Evolutionary conservation across 92 coral and sea anemone genomes (phyloP).

Genomic region (Pocillopora meandrina): DNA sequence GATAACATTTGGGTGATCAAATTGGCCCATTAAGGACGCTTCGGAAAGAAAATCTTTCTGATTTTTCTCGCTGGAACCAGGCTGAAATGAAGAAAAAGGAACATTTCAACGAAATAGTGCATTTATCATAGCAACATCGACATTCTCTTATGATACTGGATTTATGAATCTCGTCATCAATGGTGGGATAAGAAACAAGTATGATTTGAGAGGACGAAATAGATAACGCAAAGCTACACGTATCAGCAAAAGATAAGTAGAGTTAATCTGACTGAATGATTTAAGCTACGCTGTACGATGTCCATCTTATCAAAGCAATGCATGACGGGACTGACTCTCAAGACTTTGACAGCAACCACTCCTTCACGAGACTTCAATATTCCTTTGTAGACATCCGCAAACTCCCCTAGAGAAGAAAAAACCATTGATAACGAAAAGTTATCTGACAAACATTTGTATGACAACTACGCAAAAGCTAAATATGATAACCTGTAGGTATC

Average conservation of each 20-base stretch:
- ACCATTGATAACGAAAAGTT: background rate
- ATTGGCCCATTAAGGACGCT: slow-evolving; percentile 78
- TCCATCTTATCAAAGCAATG: background rate
- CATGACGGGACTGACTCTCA: slow-evolving; percentile 65
- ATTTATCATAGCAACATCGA: no score
- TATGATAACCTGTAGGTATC: no score
- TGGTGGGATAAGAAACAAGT: no score
- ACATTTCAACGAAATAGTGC: background rate
- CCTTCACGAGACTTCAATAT: slow-evolving; percentile 52
- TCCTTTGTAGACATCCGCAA: slow-evolving; percentile 93
- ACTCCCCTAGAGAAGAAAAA: slow-evolving; percentile 63
- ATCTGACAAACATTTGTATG: background rate
- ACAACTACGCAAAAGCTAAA: no score
- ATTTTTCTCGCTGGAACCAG: slow-evolving; percentile 53
- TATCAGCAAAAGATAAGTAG: no score
- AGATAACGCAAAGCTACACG: no score
- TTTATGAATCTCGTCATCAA: no score
- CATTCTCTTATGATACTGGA: background rate
- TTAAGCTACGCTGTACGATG: background rate
- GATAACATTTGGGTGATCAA: slow-evolving; percentile 70
- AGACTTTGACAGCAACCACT: slow-evolving; percentile 81
- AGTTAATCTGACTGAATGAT: no score
- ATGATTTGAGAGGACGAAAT: no score
- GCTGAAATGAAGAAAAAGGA: slow-evolving; percentile 31
- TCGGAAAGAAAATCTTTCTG: slow-evolving; percentile 71